Evolutionary conservation across 2,113 vertebrate genomes (phyloP), one percentile per base, ranked within the genome.

Genomic region (Rana temporaria): DNA sequence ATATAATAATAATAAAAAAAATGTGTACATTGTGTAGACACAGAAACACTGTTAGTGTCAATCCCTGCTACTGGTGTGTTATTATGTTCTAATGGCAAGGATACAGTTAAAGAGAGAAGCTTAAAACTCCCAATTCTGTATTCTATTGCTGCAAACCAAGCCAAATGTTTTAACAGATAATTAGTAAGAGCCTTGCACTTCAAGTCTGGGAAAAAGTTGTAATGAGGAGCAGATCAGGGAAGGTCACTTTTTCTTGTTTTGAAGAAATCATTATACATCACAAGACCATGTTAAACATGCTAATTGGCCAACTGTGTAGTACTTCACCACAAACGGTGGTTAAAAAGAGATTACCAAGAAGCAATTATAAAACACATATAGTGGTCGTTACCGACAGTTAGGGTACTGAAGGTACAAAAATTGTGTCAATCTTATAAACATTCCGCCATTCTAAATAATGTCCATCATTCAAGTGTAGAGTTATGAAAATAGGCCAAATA

Each of bases 201-300:
- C 20, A 53, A 66, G 80, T 86, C 66, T 63, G 30, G 42, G 66
- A 82, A 88, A 85, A 84, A 74, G 74, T 82, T 84, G 79, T 15
- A 56, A 71, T 77, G 81, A 76, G 78, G 75, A 30, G 20, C 65
- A 78, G 78, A 65, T 86, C 84, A 84, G 78, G n/a, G 66, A 62
- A 48, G 56, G 67, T 69, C 59, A 26, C 22, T 56, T 55, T 26
- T 48, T 38, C 6, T 79, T 84, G 60, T 80, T 86, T 85, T 56
- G 70, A 9, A 1, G 30, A 76, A 71, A 68, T 85, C 80, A 82
- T 85, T 57, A 82, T 78, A 48, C 80, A 71, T 76, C 79, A 81
- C 71, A 63, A 77, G 74, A 67, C 78, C 60, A 63, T 22, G 42
- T 48, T 48, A 48, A 14, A 15, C 0, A 14, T 63, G 1, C 60